Evolutionary conservation across 2,888 invertebrate genomes (phyloP).

Genomic region (Sarcophaga caerulescens): DNA sequence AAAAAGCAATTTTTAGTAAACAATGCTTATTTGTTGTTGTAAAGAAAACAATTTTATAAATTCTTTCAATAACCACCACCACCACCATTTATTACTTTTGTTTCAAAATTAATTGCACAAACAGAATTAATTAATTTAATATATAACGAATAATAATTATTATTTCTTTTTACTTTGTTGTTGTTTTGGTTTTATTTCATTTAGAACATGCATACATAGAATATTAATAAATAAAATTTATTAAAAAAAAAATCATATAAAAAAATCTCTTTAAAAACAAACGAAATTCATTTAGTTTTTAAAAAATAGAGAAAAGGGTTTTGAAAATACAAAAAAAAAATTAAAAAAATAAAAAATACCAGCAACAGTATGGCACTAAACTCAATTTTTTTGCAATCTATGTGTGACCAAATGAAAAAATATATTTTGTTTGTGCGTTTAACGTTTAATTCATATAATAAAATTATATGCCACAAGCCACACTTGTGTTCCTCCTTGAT

Average conservation of each 20-base stretch:
- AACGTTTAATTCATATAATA: not conserved
- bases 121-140: constrained; percentile 54
- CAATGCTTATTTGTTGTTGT: constrained; percentile 31
- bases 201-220: constrained; percentile 68
- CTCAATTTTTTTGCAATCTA: constrained; percentile 55
- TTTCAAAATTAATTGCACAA: constrained; percentile 57
- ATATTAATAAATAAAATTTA: constrained; percentile 41
- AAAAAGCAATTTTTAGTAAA: constrained; percentile 34
- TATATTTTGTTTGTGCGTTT: constrained; percentile 66
- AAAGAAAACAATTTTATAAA: constrained; percentile 22
- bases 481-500: constrained; percentile 5
- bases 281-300: constrained; percentile 60
- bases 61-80: constrained; percentile 45
- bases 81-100: constrained; percentile 51
- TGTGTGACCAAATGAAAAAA: constrained; percentile 54
- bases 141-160: constrained; percentile 31
- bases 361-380: constrained; percentile 68
- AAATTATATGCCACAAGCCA: constrained; percentile 6
- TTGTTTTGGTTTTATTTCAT: constrained; percentile 38
- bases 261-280: too few species aligned
- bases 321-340: constrained; percentile 44
- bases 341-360: constrained; percentile 39
- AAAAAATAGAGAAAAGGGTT: constrained; percentile 19
- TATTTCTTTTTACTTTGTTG: not conserved
- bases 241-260: constrained; percentile 47